Evolutionary conservation across 2,888 invertebrate species (phyloP).

Genomic region (Drosophila limbata): DNA sequence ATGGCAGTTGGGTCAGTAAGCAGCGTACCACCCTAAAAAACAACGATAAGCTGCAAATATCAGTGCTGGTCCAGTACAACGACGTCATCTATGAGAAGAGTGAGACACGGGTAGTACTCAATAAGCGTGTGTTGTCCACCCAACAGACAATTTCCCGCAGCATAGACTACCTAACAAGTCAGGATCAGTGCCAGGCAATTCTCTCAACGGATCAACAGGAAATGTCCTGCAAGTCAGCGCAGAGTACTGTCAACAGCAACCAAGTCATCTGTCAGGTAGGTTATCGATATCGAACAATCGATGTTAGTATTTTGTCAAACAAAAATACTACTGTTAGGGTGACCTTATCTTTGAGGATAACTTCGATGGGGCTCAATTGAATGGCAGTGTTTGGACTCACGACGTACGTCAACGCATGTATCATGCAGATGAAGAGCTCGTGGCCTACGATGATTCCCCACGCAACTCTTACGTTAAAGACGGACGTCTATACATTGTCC

Average conservation of each 20-base stretch:
- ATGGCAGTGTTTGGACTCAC: constrained; percentile 86
- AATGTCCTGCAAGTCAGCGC: constrained; percentile 44
- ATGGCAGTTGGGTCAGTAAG: constrained; percentile 64
- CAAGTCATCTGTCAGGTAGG: constrained; percentile 50
- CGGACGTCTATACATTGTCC: constrained; percentile 83
- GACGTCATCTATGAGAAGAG: constrained; percentile 65
- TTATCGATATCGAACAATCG: too few species aligned
- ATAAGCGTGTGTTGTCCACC: constrained; percentile 60
- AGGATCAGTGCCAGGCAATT: constrained; percentile 41
- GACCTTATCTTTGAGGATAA: constrained; percentile 88
- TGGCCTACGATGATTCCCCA: constrained; percentile 84
- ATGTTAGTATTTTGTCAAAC: background rate
- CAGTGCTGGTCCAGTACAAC: constrained; percentile 72
- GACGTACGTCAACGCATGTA: constrained; percentile 87
- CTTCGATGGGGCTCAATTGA: constrained; percentile 86
- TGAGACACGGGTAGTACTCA: constrained; percentile 66
- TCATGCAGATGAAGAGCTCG: constrained; percentile 86
- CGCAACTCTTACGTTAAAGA: constrained; percentile 81
- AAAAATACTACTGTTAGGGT: constrained; percentile 74
- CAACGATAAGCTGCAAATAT: constrained; percentile 71
- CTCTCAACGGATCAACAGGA: constrained; percentile 15
- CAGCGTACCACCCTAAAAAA: constrained; percentile 52
- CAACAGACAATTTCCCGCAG: constrained; percentile 25
- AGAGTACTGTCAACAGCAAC: constrained; percentile 36
- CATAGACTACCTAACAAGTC: constrained; percentile 19